Conservation (phyloP, 2,888 invertebrate genomes). For the Pandemis cinnamomeana region DNA sequence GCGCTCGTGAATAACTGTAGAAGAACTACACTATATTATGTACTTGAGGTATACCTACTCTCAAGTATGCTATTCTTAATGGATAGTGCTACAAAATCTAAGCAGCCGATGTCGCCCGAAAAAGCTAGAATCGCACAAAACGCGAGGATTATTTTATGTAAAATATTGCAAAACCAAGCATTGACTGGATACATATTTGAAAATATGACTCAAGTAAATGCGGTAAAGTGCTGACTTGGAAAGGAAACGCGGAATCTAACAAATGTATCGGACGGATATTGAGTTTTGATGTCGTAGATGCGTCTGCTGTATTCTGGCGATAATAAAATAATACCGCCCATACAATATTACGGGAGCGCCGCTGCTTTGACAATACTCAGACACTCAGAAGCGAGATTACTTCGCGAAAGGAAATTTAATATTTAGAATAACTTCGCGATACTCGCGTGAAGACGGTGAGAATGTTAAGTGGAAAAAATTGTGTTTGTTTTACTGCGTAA, state of each 20-base stretch:
- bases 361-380: conserved; percentile 24
- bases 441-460: neutral
- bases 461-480: neutral
- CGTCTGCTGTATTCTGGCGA: conserved; percentile 66
- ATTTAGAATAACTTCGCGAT: conserved; percentile 30
- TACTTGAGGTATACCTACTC: too few species aligned
- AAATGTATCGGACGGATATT: conserved; percentile 74
- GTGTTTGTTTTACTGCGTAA: too few species aligned
- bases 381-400: conserved; percentile 31
- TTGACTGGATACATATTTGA: conserved; percentile 17
- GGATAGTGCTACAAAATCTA: neutral
- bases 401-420: conserved; percentile 37
- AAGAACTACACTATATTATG: too few species aligned
- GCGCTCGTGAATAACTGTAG: too few species aligned
- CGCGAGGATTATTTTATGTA: neutral
- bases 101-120: neutral
- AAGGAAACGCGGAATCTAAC: conserved; percentile 74
- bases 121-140: neutral
- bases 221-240: conserved; percentile 43
- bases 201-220: conserved; percentile 25
- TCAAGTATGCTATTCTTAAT: neutral
- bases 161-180: conserved; percentile 17
- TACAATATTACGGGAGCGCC: conserved; percentile 47
- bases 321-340: conserved; percentile 71
- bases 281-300: conserved; percentile 77